Evolutionary conservation across 2,888 invertebrate species (phyloP).

Genomic region (Malthinus seriepunctatus): DNA sequence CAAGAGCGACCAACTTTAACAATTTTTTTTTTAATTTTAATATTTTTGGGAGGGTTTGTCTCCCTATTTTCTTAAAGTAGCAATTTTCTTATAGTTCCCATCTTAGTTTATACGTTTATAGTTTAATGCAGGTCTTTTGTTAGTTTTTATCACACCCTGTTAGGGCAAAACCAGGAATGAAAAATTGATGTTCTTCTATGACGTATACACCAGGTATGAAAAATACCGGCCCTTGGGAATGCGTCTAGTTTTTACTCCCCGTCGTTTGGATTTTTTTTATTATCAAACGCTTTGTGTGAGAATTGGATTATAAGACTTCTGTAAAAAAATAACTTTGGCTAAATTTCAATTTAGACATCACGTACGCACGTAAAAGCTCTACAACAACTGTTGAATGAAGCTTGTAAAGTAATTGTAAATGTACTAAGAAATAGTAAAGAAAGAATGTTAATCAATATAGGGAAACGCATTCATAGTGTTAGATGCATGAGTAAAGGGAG

Average conservation of each 20-base stretch:
- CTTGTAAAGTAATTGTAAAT: conserved; percentile 3
- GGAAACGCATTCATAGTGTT: conserved; percentile 28
- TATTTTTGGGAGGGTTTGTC: too few relatives aligned
- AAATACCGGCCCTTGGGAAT: conserved; percentile 36
- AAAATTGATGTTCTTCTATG: conserved; percentile 29
- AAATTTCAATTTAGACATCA: conserved; percentile 30
- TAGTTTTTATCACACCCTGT: conserved; percentile 35
- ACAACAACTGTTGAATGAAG: conserved; percentile 12
- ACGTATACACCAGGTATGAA: conserved; percentile 30
- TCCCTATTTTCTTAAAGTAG: too few relatives aligned
- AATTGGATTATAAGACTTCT: conserved; percentile 29
- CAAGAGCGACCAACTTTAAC: too few relatives aligned
- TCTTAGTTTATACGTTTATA: not conserved
- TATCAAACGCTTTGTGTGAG: conserved; percentile 31
- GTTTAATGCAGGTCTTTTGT: conserved; percentile 22
- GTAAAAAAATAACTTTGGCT: conserved; percentile 25
- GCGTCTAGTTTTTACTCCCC: conserved; percentile 24
- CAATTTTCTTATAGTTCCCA: too few relatives aligned
- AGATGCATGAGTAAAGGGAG: conserved; percentile 32
- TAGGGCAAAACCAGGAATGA: conserved; percentile 28
- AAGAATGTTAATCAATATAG: conserved; percentile 31
- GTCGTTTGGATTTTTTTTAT: conserved; percentile 27
- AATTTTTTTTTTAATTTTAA: too few relatives aligned
- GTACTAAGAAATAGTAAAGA: not conserved
- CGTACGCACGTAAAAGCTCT: conserved; percentile 24